Percentiles rank a stretch among this genome's conserved stretches.
phyloP scores from a whole-genome alignment of 2,113 vertebrate species.

The Protobothrops flavoviridis region DNA sequence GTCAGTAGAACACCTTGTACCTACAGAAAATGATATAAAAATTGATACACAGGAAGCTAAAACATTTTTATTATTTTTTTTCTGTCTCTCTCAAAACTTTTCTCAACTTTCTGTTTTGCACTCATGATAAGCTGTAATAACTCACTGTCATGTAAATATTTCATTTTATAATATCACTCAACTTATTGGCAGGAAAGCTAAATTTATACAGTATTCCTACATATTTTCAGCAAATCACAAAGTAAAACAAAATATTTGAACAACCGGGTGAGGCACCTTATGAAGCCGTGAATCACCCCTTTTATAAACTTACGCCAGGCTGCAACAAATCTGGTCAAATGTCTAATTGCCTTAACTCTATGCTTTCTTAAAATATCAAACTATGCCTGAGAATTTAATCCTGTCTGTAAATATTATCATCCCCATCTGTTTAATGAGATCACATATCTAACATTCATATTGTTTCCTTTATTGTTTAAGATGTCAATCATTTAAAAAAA shows the following conservation, averaged over 20 bases:
- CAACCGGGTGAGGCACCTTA: slow-evolving; percentile 71
- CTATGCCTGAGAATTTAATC: slow-evolving; percentile 54
- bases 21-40: slow-evolving; percentile 65
- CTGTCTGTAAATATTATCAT: slow-evolving; percentile 54
- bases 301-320: slow-evolving; percentile 64
- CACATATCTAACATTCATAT: slow-evolving; percentile 31
- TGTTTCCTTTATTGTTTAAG: slow-evolving; percentile 28
- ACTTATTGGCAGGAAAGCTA: slow-evolving; percentile 67
- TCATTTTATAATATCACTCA: slow-evolving; percentile 67
- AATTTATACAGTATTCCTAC: slow-evolving; percentile 63
- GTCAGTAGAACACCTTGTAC: slow-evolving; percentile 95
- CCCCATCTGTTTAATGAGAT: slow-evolving; percentile 58
- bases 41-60: slow-evolving; percentile 36
- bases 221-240: slow-evolving; percentile 70
- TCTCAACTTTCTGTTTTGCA: slow-evolving; percentile 58
- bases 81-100: slow-evolving; percentile 41
- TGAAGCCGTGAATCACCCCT: slow-evolving; percentile 67
- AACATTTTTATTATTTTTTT: slow-evolving; percentile 48
- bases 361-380: slow-evolving; percentile 56
- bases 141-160: slow-evolving; percentile 70
- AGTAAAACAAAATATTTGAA: slow-evolving; percentile 76
- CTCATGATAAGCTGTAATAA: slow-evolving; percentile 64
- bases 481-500: slow-evolving; percentile 36
- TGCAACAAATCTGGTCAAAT: slow-evolving; percentile 47
- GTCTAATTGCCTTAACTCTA: slow-evolving; percentile 55